A percentile compares a stretch with the other conserved stretches of the same genome.
phyloP scores from a whole-genome alignment of 2,797 vertebrate genomes.

The Pangasius krempfi region DNA sequence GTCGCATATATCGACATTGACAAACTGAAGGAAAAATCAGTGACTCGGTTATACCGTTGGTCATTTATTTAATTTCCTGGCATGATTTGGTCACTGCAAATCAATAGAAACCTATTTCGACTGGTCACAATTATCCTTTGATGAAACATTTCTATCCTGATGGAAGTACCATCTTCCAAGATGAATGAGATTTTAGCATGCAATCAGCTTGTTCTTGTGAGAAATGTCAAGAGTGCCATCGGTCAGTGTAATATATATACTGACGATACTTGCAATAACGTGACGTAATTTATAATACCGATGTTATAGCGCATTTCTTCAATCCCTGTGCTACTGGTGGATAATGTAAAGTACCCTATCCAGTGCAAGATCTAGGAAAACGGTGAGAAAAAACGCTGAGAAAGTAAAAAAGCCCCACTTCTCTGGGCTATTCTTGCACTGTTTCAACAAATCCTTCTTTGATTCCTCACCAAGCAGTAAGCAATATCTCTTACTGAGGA shows the following conservation, averaged over 20 bases:
- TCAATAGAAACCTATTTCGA: neutral
- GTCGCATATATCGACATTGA: too few relatives aligned
- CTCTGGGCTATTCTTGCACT: neutral
- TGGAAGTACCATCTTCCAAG: neutral
- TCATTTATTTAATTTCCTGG: neutral
- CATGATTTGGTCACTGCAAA: neutral
- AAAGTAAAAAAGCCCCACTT: neutral
- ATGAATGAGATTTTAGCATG: neutral
- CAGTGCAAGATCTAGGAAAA: neutral
- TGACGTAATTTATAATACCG: neutral
- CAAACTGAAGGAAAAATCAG: neutral
- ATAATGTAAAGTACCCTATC: neutral
- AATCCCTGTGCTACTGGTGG: neutral
- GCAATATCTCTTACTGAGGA: slow-evolving; percentile 2
- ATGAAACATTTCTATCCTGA: neutral
- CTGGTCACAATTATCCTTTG: neutral
- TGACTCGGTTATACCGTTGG: neutral
- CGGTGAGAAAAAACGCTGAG: neutral
- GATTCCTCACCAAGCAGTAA: slow-evolving; percentile 13
- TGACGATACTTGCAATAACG: neutral
- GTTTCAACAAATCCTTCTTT: slow-evolving; percentile 5
- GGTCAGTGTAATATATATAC: neutral
- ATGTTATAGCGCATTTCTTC: neutral
- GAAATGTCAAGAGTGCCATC: neutral
- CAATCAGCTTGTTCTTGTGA: neutral